Evolutionary conservation across 1,140 invertebrate species (phyloP).

Genomic region (Bombus pyrosoma): DNA sequence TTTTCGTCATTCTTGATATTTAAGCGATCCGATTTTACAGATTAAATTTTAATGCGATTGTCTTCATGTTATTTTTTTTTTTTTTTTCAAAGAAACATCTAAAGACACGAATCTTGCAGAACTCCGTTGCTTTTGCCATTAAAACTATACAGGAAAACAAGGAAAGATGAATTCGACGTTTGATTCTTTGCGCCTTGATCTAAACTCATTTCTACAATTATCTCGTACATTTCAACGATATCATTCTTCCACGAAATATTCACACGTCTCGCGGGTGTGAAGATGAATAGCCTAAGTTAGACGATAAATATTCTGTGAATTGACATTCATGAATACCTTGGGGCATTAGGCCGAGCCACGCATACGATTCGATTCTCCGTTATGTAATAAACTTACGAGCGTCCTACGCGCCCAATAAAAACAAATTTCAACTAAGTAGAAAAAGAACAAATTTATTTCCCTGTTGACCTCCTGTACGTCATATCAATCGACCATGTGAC

Average conservation of each 20-base stretch:
- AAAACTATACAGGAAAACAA: too few species aligned
- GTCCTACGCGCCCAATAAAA: too few species aligned
- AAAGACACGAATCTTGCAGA: too few species aligned
- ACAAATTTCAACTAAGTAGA: not conserved
- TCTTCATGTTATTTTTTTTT: not conserved
- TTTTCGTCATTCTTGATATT: not conserved
- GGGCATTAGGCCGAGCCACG: not conserved
- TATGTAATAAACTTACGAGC: conserved; percentile 24
- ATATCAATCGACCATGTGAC: conserved; percentile 5
- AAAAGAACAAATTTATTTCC: conserved; percentile 35
- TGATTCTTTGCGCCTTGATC: not conserved
- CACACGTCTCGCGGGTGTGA: not conserved
- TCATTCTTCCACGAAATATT: not conserved
- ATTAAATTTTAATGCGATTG: not conserved
- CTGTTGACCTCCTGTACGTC: not conserved
- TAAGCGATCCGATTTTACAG: not conserved
- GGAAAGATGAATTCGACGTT: not conserved
- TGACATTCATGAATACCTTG: conserved; percentile 23
- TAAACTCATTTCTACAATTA: not conserved
- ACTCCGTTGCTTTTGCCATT: too few species aligned
- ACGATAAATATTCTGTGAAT: conserved; percentile 17
- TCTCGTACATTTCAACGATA: not conserved
- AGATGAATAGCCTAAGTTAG: conserved; percentile 3
- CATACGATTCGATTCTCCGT: conserved; percentile 6
- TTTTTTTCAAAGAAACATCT: not conserved